Evolutionary conservation across 2,888 invertebrate species (phyloP), one percentile per base, ranked within the genome.

Genomic region (Ectemnius cavifrons): DNA sequence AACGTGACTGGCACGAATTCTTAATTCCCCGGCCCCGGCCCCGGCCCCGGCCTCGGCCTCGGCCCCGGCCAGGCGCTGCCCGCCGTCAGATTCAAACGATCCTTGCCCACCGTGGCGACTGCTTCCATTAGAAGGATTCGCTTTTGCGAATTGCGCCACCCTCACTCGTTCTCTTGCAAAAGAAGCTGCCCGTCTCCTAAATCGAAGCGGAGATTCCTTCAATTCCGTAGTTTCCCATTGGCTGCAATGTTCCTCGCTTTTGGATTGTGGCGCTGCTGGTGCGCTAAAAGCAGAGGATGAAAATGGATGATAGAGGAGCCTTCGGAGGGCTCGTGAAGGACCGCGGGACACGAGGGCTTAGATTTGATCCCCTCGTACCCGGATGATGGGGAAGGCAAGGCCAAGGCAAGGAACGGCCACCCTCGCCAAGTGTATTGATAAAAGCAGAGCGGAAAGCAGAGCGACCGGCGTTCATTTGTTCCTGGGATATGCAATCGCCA

Each of bases 41-140:
- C 23, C 23, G 23, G 23, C 23, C 23, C 23, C 23, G 23, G 23
- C 23, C 23, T 3, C 23, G 23, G 23, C 23, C 23, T 2, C 3
- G 23, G 23, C 23, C 23, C 23, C 23, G 2, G 23, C 23, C 23
- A 3, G 23, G 2, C 23, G 23, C 23, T 23, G 3, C 23, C 3
- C 23, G 23, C 23, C 3, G 67, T 69, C 59, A 76, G 75, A 77
- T 83, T 76, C 78, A 84, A 85, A 84, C 77, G 83, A 81, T 84
- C 70, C 23, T 23, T 0, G 23, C 2, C 23, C 49, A 56, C 66
- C 71, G 56, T 60, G 76, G 70, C 77, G 82, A 84, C 83, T 78
- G 84, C 76, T 79, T 84, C 82, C 82, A 85, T 85, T 84, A 85
- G 80, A 79, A 73, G 69, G 76, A 78, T 76, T 83, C 75, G 70